Base-by-base conservation (phyloP, 2,888 invertebrate species). In the Ormyrus nitidulus region DNA sequence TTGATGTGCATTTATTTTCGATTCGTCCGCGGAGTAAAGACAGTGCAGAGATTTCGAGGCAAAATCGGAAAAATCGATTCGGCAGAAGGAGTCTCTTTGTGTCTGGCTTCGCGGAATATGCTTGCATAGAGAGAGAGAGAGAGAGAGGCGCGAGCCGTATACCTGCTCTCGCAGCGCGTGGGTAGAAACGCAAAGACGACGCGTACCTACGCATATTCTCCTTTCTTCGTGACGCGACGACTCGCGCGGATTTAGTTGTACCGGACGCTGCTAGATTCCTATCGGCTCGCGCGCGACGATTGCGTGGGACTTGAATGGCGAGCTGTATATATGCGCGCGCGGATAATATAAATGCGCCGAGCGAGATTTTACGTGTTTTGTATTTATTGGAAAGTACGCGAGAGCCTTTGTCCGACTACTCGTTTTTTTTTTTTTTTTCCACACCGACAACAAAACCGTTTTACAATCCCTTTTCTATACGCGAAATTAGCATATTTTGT, bases 251-350 rank as follows among this genome's bases (percentile, higher is more conserved):
- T 66, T 66, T 66, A 51, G 65, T 34, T 66, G 65, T 66, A 53
- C 65, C 51, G 65, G 64, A 65, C 64, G 58, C 53, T n/a, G 58
- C 59, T 46, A 70, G 70, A 70, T 59, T 34, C 19, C 49, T 59
- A 59, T 59, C 70, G 48, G 11, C 9, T 9, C 69, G 69, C 10
- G n/a, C 54, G 46, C 11, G 8, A n/a, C 34, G 59, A 53, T 62
- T 64, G 73, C 73, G 73, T 73, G 64, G 73, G 73, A 44, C 64
- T 64, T 13, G n/a, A 44, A 62, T 10, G 71, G 58, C 74, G 68
- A 77, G 72, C 56, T 73, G 64, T 70, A 56, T 62, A 65, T 69
- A 69, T 59, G 13, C 34, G 34, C 34, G 34, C 34, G 4, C 34
- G 66, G 68, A 61, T 70, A 53, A 62, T 49, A 46, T 10, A 70